A percentile compares a stretch with the other conserved stretches of the same genome.
These are phyloP conservation scores for Orycteropus afer DNA, from an alignment of 2,113 vertebrate genomes.

Conservation along the genomic window DNA sequence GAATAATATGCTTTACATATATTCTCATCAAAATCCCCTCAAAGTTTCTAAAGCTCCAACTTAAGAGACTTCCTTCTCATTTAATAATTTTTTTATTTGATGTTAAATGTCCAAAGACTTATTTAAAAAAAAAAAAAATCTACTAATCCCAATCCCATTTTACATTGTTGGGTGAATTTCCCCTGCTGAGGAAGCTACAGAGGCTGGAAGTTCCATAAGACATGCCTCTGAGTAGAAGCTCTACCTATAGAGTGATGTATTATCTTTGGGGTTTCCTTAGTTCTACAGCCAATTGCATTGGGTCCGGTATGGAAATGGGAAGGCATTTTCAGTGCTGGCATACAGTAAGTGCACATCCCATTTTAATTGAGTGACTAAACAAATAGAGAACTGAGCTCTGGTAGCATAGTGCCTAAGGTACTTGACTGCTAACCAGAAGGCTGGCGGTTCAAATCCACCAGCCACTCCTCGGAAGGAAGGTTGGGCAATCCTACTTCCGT, in stretches of 20 bases:
- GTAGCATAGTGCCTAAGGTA: too few relatives aligned
- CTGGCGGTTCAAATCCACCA: too few relatives aligned
- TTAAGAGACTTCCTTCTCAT: neutral
- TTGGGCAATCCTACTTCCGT: too few relatives aligned
- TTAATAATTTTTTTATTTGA: neutral
- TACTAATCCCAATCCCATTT: neutral
- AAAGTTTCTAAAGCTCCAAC: neutral
- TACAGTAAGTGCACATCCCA: fast-evolving
- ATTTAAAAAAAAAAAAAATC: neutral
- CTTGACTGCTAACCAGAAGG: too few relatives aligned
- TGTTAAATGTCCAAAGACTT: neutral
- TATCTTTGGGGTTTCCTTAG: neutral
- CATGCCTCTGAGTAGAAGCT: neutral
- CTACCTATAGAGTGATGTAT: too few relatives aligned
- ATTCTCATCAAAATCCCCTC: neutral
- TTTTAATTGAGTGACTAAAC: neutral
- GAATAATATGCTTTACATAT: neutral
- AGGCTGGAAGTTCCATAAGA: neutral
- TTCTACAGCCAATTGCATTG: neutral
- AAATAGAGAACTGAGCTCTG: neutral
- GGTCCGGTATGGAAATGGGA: neutral
- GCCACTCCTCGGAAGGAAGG: too few relatives aligned
- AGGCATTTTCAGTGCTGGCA: neutral
- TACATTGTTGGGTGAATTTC: neutral
- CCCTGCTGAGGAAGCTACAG: neutral